Evolutionary conservation across 2,888 invertebrate genomes (phyloP), one percentile per base, ranked within the genome.

Genomic region (Pseudococcus jackbeardsleyi): DNA sequence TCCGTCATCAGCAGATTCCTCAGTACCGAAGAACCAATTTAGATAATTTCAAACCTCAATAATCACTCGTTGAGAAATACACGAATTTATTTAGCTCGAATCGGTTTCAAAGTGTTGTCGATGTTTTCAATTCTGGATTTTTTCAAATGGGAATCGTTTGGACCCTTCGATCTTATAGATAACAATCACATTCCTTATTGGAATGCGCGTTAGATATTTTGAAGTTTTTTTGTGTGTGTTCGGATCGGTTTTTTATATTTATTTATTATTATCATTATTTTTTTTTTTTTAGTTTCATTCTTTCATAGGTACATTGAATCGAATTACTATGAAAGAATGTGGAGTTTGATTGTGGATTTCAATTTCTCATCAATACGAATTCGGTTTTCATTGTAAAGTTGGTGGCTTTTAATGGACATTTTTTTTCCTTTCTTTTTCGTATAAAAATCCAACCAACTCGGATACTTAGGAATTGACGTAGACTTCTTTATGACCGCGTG

Each of bases 101-200:
- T 42, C 33, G 19, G 77, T 77, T 77, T 6, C 9, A n/a, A 77
- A 77, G 77, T 77, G 39, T 39, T 26, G 77, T 3, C 8, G 12
- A 8, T 33, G 39, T 77, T 42, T 77, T 39, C n/a, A 33, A 77
- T 77, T 77, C 77, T 77, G 77, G 77, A 77, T 77, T 77, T 77
- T 77, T 77, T 77, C 33, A 42, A 77, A 77, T 77, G 15, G 39
- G 17, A 77, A 77, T 77, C 77, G 39, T 9, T 77, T 8, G 42
- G 42, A 77, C 77, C 77, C 77, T 77, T 77, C 77, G 77, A 77
- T 77, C 77, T 77, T 77, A 9, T 39, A 77, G 77, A 77, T 77
- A 77, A 77, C 77, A 77, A 77, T 77, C 77, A 77, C 77, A 77
- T 77, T 77, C 77, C 15, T 77, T 77, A 77, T 77, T 77, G 77